Evolutionary conservation across 2,797 vertebrate species (phyloP), one percentile per base, ranked within the genome.

Genomic region (Nothura maculosa): DNA sequence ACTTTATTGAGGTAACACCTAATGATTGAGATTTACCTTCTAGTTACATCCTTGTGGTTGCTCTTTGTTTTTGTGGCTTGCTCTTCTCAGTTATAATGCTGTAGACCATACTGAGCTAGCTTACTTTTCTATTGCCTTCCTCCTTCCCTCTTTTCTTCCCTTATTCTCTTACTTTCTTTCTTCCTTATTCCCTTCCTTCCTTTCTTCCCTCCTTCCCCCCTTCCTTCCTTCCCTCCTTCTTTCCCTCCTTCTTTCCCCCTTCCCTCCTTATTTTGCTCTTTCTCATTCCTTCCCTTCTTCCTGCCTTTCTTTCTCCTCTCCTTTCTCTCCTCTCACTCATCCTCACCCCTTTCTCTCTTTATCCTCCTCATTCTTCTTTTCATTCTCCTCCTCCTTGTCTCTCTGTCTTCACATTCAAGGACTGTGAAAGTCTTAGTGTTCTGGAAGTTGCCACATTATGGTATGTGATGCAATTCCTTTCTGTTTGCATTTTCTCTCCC

Each of bases 401-500:
- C 40, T 50, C 8, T 7, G 36, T 73, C 24, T 74, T 67, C 2
- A 8, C 0, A 0, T 36, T 62, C 43, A 68, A 74, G 13, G 25
- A 57, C 25, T 55, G n/a, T 62, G 30, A 72, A 21, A 75, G 45
- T 77, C 20, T 61, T 34, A 30, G 22, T 87, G 72, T 74, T 89
- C 62, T 63, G 27, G 36, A 72, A 62, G 5, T 14, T 66, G 38
- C 43, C 61, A 72, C 57, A 50, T 84, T 45, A 7, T 60, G 62
- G 87, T 64, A 61, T 0, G 0, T 60, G 54, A 47, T 66, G n/a
- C 50, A 54, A 79, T 93, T 61, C 67, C 85, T 38, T 79, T 89
- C 55, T 94, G 57, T 85, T 96, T 87, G 20, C 73, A 5, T 86
- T 83, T 87, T 79, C 40, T 67, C 69, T 27, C 40, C 17, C 40